Evolutionary conservation across 2,797 vertebrate species (phyloP), one percentile per base, ranked within the genome.

Genomic region (Gymnopithys bicolor): DNA sequence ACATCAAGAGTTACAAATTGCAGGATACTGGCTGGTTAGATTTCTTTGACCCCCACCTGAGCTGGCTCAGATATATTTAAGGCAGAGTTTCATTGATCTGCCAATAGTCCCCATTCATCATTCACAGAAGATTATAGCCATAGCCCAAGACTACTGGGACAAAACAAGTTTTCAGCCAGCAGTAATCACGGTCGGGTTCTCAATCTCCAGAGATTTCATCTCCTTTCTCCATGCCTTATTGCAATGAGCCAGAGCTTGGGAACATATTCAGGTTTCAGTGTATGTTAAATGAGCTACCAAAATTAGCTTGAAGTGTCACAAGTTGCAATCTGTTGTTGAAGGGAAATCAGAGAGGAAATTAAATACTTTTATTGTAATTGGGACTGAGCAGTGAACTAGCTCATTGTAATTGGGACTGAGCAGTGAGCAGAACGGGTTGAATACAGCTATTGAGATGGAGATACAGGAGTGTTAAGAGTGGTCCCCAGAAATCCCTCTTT

Each of bases 271-370:
- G 84, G 91, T 96, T 97, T 97, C 93, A 75, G 45, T 41, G 53
- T 87, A 84, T 82, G 85, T 84, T 96, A 97, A 97, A 97, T 83
- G 93, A 97, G 90, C 95, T 95, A 93, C 94, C 92, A 96, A 94
- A 94, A 97, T 96, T 93, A 95, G 67, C 90, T 78, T 74, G 53
- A 97, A 95, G 85, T 85, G 94, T 92, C 86, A 94, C 84, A 94
- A 93, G 92, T 90, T 96, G 92, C 90, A 96, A 90, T 96, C 92
- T 97, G 90, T 96, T 96, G 87, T 46, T 78, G 84, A 96, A 94
- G 64, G 95, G 91, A 97, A 97, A 96, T 96, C 93, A 97, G 95
- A 94, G 88, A 95, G 95, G 93, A 97, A 97, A 97, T 97, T 89
- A 97, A 97, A 96, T 94, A 94, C 83, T 90, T 89, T 87, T 92